Base-by-base conservation (phyloP, 2,113 vertebrate species). In the Theristicus caerulescens region DNA sequence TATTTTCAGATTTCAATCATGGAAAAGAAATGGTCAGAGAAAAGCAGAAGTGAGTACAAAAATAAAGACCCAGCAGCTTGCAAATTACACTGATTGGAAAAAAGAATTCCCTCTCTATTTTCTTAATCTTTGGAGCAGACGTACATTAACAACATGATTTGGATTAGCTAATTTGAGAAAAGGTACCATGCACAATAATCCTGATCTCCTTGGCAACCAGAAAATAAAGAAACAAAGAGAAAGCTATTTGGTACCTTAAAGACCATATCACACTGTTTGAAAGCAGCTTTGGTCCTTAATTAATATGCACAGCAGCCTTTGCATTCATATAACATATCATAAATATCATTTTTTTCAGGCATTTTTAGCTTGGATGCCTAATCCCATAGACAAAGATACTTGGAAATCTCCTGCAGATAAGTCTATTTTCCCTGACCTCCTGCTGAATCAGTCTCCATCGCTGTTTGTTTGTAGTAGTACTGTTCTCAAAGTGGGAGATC, bases 81-180 rank as follows among this genome's bases (percentile, higher is more conserved):
- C 5, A 71, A 94, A 76, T 93, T 69, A 82, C 34, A 70, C 46
- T 70, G 19, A 74, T 16, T 58, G 15, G 49, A 69, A 88, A 74
- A 73, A 86, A 77, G 8, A 93, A 90, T 46, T 77, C n/a, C 16
- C 3, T 86, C 27, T 31, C 42, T 61, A 47, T 84, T 95, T 88
- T 95, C 40, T 61, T 94, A 93, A 91, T 90, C 89, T 94, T 88
- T 86, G 62, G 38, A 89, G 55, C 64, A 93, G 54, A 80, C 18
- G 0, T 62, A 88, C 20, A 44, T 86, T 88, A 89, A 44, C 58
- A 94, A 79, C 47, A 76, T 90, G 82, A 93, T 86, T 92, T 91
- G 62, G 83, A 96, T 94, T 94, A 96, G 38, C 73, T 96, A 97
- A 95, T 96, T 85, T 89, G 67, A 95, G 65, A 83, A 95, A 90